phyloP scores from a whole-genome alignment of 2,113 vertebrate species.

The Empidonax alnorum region DNA sequence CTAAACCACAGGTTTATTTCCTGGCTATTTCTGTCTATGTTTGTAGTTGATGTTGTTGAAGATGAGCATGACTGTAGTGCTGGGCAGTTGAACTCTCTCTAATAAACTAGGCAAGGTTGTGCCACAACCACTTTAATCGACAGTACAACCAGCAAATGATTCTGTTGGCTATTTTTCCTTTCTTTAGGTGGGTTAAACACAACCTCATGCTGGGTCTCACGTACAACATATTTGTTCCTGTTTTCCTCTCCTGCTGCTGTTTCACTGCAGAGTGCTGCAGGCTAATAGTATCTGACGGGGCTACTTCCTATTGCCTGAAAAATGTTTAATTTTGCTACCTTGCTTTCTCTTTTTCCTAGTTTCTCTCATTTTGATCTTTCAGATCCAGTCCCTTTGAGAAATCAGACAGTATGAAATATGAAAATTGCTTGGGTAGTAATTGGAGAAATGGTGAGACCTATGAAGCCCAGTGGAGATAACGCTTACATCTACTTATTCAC shows the following conservation, averaged over 20 bases:
- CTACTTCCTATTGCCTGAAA: slow-evolving; percentile 25
- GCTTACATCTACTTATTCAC: slow-evolving; percentile 79
- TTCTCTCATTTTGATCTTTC: slow-evolving; percentile 73
- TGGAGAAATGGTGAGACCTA: slow-evolving; percentile 79
- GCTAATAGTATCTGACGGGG: slow-evolving; percentile 38
- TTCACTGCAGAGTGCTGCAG: slow-evolving; percentile 20
- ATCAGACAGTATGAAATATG: slow-evolving; percentile 82
- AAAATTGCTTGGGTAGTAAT: slow-evolving; percentile 82
- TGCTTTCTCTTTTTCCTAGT: slow-evolving; percentile 13
- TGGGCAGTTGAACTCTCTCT: background rate
- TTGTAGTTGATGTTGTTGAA: background rate
- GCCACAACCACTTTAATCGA: background rate
- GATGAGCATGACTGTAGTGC: background rate
- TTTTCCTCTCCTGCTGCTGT: slow-evolving; percentile 25
- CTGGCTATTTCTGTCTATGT: background rate
- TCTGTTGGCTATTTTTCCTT: background rate
- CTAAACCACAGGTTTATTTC: background rate
- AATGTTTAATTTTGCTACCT: slow-evolving; percentile 39
- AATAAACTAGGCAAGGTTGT: background rate
- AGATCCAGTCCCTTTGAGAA: slow-evolving; percentile 77
- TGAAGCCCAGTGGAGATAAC: slow-evolving; percentile 80
- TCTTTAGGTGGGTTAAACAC: background rate
- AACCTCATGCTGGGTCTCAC: background rate
- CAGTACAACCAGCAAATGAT: background rate
- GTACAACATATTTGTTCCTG: slow-evolving; percentile 52